phyloP scores from a whole-genome alignment of 2,113 vertebrate genomes.

The Osmerus mordax region DNA sequence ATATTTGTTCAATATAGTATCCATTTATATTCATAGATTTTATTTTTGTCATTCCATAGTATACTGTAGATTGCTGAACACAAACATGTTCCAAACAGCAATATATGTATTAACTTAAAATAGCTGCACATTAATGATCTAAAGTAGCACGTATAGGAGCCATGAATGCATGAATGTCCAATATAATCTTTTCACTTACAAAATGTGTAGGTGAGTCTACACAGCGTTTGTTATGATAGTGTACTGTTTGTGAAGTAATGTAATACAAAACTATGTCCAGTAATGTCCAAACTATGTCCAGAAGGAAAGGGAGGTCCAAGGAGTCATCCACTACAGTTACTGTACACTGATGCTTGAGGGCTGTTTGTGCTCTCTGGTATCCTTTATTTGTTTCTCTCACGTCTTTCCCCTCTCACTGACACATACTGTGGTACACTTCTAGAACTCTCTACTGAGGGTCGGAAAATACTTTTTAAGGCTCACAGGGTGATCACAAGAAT shows the following conservation, averaged over 20 bases:
- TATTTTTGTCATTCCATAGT: slow-evolving; percentile 55
- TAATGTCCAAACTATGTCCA: slow-evolving; percentile 19
- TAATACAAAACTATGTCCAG: slow-evolving; percentile 43
- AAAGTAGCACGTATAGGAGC: slow-evolving; percentile 57
- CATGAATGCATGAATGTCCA: slow-evolving; percentile 63
- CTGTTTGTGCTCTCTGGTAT: slow-evolving; percentile 42
- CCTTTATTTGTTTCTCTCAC: slow-evolving; percentile 16
- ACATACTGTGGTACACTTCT: slow-evolving; percentile 34
- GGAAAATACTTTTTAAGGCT: slow-evolving; percentile 48
- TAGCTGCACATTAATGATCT: slow-evolving; percentile 70
- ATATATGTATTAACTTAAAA: slow-evolving; percentile 60
- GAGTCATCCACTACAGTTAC: slow-evolving; percentile 40
- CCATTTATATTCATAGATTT: slow-evolving; percentile 44
- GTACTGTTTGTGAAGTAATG: slow-evolving; percentile 42
- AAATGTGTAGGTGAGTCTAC: slow-evolving; percentile 33
- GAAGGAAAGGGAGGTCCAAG: slow-evolving; percentile 59
- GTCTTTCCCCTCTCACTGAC: slow-evolving; percentile 21
- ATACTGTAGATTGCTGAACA: slow-evolving; percentile 52
- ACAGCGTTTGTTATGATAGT: slow-evolving; percentile 46
- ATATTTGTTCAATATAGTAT: slow-evolving; percentile 45
- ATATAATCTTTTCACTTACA: slow-evolving; percentile 46
- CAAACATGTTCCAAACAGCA: slow-evolving; percentile 64
- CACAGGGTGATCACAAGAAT: slow-evolving; percentile 59
- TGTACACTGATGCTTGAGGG: slow-evolving; percentile 54
- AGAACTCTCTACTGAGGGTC: slow-evolving; percentile 18